A percentile compares a stretch with the other conserved stretches of the same genome.
These are phyloP conservation scores for Hypomesus transpacificus DNA, from an alignment of 2,113 vertebrate species.

Conservation along the genomic window DNA sequence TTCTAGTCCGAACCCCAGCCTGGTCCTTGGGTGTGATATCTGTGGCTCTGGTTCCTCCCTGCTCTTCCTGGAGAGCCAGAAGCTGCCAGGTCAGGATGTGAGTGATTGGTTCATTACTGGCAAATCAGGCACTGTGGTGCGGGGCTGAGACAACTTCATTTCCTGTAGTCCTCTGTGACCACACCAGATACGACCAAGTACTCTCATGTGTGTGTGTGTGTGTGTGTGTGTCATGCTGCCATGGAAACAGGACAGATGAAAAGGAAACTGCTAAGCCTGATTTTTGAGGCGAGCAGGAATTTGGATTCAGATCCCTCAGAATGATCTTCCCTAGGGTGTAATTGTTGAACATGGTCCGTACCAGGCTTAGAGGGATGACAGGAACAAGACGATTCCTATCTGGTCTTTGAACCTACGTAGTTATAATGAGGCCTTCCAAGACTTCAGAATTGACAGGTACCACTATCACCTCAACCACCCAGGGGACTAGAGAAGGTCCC, in stretches of 20 bases:
- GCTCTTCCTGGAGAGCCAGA: no score
- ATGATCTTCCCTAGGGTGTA: background rate
- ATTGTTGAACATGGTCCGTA: slow-evolving; percentile 2
- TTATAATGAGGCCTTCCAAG: background rate
- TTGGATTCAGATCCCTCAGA: slow-evolving; percentile 15
- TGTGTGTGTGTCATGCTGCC: slow-evolving; percentile 65
- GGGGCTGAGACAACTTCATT: slow-evolving; percentile 10
- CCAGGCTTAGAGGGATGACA: slow-evolving; percentile 1
- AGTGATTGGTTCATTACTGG: slow-evolving; percentile 18
- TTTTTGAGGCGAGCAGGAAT: slow-evolving; percentile 32
- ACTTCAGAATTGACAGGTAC: background rate
- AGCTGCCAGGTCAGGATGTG: background rate
- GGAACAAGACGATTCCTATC: slow-evolving; percentile 17
- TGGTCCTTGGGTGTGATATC: no score
- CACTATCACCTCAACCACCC: background rate
- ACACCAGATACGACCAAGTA: no score
- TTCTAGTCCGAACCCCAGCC: background rate
- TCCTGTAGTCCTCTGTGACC: no score
- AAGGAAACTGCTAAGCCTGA: slow-evolving; percentile 37
- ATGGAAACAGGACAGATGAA: slow-evolving; percentile 61
- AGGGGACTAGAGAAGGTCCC: slow-evolving; percentile 23
- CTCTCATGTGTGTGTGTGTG: slow-evolving; percentile 25
- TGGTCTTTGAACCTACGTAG: slow-evolving; percentile 2
- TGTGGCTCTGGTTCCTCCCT: no score
- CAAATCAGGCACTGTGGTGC: slow-evolving; percentile 22